These are phyloP conservation scores for Scaptomyza caliginosa DNA, from an alignment of 2,888 invertebrate species.

Conservation along the genomic window DNA sequence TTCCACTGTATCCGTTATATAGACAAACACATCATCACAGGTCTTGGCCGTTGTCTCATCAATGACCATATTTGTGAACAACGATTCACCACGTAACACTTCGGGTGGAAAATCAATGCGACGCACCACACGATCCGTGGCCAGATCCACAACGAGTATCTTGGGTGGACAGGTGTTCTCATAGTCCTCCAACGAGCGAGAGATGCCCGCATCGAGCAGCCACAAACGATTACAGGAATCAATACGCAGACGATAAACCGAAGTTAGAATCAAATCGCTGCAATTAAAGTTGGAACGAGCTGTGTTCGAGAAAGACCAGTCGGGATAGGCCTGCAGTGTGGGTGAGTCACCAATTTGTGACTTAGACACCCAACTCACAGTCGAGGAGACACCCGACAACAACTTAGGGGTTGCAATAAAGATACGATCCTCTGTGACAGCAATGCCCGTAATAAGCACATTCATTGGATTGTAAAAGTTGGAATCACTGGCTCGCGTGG, in stretches of 20 bases:
- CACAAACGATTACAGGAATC: conserved; percentile 93
- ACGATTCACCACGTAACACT: conserved; percentile 89
- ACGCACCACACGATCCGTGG: conserved; percentile 86
- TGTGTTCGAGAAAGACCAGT: conserved; percentile 91
- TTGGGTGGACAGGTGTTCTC: conserved; percentile 90
- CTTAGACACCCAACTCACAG: conserved; percentile 88
- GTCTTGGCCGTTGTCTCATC: conserved; percentile 89
- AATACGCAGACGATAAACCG: conserved; percentile 90
- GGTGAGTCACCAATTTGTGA: conserved; percentile 89
- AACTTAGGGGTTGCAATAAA: conserved; percentile 91
- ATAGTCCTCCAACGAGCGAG: conserved; percentile 87
- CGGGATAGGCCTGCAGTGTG: conserved; percentile 88
- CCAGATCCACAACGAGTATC: conserved; percentile 91
- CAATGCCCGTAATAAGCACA: conserved; percentile 91
- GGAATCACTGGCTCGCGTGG: conserved; percentile 85
- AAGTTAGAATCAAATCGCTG: conserved; percentile 89
- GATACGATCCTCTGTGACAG: conserved; percentile 88
- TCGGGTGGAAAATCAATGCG: conserved; percentile 90
- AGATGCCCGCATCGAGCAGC: conserved; percentile 90
- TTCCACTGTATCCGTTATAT: conserved; percentile 92
- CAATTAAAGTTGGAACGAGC: conserved; percentile 90
- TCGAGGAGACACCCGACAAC: conserved; percentile 90
- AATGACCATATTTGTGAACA: conserved; percentile 91
- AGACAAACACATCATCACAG: conserved; percentile 91
- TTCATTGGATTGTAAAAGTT: conserved; percentile 87